phyloP scores from a whole-genome alignment of 1,140 invertebrate species.

The Lepidurus arcticus region DNA sequence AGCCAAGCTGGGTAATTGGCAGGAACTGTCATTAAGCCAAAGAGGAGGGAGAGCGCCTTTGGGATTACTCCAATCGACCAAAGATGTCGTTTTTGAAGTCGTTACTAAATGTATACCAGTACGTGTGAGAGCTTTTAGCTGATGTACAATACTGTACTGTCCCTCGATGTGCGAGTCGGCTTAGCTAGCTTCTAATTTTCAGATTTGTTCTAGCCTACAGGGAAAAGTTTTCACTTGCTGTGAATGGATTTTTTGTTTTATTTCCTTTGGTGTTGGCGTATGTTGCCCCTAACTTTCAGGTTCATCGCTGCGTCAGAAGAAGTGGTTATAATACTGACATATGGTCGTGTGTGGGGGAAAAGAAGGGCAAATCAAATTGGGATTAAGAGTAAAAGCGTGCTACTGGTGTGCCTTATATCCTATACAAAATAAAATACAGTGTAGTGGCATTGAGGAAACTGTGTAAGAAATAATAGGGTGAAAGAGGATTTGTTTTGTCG shows the following conservation, averaged over 20 bases:
- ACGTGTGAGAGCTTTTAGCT: not conserved
- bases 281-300: not conserved
- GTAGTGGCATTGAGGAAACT: not conserved
- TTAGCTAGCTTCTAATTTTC: slow-evolving; percentile 2
- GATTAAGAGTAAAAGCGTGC: not conserved
- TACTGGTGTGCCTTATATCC: not conserved
- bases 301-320: not conserved
- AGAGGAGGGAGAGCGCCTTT: not conserved
- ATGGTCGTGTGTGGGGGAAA: not conserved
- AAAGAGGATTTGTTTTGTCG: not conserved
- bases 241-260: no score
- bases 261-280: not conserved
- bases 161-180: not conserved
- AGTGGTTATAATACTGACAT: not conserved
- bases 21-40: not conserved
- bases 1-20: not conserved
- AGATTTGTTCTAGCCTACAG: not conserved
- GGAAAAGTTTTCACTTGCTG: no score
- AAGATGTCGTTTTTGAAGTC: slow-evolving; percentile 6
- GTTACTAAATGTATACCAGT: not conserved
- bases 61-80: not conserved
- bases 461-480: slow-evolving; percentile 1
- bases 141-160: not conserved
- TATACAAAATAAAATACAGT: not conserved
- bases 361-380: slow-evolving; percentile 8